Evolutionary conservation across 2,797 vertebrate genomes (phyloP).

Genomic region (Diglossa cyanea): DNA sequence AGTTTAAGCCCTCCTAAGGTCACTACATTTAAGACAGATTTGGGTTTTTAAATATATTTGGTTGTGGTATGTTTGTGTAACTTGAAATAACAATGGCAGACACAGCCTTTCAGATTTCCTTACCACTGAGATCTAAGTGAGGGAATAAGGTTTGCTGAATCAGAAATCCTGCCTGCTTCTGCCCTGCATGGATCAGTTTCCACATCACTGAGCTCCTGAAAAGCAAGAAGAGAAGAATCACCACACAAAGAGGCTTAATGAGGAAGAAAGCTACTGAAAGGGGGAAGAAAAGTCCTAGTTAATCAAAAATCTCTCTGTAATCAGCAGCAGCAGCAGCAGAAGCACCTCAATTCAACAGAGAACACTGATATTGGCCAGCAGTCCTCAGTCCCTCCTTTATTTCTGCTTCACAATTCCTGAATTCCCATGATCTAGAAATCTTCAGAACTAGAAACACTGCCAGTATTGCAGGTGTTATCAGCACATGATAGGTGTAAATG

Average conservation of each 20-base stretch:
- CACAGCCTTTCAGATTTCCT: background rate
- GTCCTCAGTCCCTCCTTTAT: background rate
- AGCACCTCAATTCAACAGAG: background rate
- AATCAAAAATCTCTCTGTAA: background rate
- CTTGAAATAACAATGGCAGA: background rate
- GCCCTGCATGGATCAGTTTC: background rate
- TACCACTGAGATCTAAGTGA: background rate
- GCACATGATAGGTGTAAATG: background rate
- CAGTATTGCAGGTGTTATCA: background rate
- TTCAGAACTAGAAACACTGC: background rate
- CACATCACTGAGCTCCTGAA: constrained; percentile 18
- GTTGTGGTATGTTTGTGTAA: background rate
- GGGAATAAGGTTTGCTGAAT: background rate
- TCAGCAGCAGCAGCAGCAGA: background rate
- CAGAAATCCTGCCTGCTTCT: background rate
- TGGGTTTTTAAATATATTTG: background rate
- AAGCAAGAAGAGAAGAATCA: background rate
- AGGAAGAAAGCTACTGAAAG: background rate
- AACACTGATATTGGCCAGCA: background rate
- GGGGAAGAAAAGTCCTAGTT: background rate
- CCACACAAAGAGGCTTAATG: background rate
- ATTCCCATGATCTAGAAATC: background rate
- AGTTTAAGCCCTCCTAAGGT: background rate
- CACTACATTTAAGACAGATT: background rate
- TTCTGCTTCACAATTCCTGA: background rate